These are phyloP conservation scores for Dicrurus megarhynchus DNA, from an alignment of 2,113 vertebrate genomes.

Conservation along the genomic window DNA sequence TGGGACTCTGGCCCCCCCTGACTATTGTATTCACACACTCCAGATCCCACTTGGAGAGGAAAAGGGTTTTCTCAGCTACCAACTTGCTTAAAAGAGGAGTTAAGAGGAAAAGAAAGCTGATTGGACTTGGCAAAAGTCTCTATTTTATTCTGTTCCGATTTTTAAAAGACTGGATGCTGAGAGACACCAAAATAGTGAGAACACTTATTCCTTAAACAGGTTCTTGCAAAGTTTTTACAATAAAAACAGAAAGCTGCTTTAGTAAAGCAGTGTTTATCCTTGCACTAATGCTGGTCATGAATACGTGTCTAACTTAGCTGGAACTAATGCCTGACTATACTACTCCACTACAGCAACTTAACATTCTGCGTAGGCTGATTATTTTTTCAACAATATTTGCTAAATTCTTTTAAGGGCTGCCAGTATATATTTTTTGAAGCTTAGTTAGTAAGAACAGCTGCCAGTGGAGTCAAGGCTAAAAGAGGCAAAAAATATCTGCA, in stretches of 20 bases:
- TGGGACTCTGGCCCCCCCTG: neutral
- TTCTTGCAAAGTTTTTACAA: constrained; percentile 8
- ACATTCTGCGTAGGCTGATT: constrained; percentile 77
- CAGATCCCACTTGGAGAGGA: neutral
- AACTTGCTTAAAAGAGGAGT: constrained; percentile 18
- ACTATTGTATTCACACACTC: neutral
- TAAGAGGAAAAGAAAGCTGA: constrained; percentile 52
- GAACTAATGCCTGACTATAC: constrained; percentile 50
- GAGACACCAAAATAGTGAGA: constrained; percentile 24
- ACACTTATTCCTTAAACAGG: neutral
- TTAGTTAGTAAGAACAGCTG: constrained; percentile 68
- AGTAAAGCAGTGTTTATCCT: constrained; percentile 50
- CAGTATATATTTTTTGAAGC: constrained; percentile 76
- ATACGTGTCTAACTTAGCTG: constrained; percentile 29
- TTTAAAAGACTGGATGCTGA: neutral
- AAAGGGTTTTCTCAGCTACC: neutral
- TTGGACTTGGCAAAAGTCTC: constrained; percentile 24
- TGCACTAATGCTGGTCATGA: constrained; percentile 2
- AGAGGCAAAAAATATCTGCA: constrained; percentile 75
- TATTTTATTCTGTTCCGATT: constrained; percentile 16
- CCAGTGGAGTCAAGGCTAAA: constrained; percentile 66
- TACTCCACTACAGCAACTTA: constrained; percentile 76
- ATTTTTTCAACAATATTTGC: constrained; percentile 83
- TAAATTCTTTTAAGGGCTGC: constrained; percentile 80
- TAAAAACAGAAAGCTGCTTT: constrained; percentile 23